Base-by-base conservation (phyloP, 2,113 vertebrate genomes). In the Bubalus kerabau region DNA sequence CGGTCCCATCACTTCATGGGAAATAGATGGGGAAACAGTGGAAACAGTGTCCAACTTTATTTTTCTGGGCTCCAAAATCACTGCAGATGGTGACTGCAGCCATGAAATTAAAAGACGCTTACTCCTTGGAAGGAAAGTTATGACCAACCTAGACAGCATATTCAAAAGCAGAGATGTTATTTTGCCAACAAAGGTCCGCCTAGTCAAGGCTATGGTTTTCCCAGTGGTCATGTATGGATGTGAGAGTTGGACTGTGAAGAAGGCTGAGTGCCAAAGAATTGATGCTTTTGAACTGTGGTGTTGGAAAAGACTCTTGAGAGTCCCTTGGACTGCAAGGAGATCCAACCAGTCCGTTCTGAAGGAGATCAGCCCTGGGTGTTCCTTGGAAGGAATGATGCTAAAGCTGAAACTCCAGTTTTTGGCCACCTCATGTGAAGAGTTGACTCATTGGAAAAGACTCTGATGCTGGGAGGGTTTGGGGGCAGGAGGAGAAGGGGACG, bases 221-320 rank as follows among this genome's bases (percentile, higher is more conserved):
- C 62, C 62, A n/a, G 32, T 64, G 14, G 30, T 64, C 62, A 64
- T 0, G 2, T 64, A 64, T 64, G 62, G 62, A n/a, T 64, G 16
- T 64, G 15, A 64, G 62, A 64, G 32, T 9, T 64, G 62, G 62
- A n/a, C 62, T 64, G 9, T n/a, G n/a, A n/a, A 64, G 32, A 64
- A 64, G n/a, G 4, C 62, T n/a, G 62, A 64, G 7, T 7, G 1
- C 32, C 0, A 2, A 64, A 64, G 16, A n/a, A 19, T 9, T 64
- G 62, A 64, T n/a, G 15, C 62, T 64, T 64, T 64, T 64, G 62
- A 64, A n/a, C 30, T n/a, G 3, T 67, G 32, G 1, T 67, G 30
- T 67, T 67, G 62, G 32, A 67, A 16, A 67, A 67, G 62, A 67
- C 62, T 64, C 62, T 67, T n/a, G 62, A 67, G 32, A n/a, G 62